These are phyloP conservation scores for Gobius niger DNA, from an alignment of 2,113 vertebrate genomes.

Conservation along the genomic window DNA sequence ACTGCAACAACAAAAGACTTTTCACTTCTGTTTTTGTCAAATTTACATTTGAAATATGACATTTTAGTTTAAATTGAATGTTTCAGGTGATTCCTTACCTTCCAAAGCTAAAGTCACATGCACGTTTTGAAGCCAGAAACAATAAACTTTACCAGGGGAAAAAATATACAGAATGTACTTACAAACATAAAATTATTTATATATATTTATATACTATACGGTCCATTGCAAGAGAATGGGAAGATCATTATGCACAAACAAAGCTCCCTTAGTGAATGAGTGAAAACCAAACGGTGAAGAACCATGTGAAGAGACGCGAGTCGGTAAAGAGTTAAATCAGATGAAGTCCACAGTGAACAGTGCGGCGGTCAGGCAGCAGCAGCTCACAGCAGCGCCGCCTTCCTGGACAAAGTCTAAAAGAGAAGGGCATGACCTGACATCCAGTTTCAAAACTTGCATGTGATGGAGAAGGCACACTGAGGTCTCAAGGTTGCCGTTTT, in stretches of 20 bases:
- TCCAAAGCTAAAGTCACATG: constrained; percentile 76
- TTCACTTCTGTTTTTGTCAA: constrained; percentile 42
- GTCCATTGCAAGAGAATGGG: constrained; percentile 83
- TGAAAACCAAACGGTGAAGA: constrained; percentile 48
- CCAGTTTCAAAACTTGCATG: constrained; percentile 90
- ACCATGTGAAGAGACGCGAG: constrained; percentile 44
- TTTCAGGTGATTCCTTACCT: constrained; percentile 62
- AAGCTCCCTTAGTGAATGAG: constrained; percentile 61
- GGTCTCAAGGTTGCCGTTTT: constrained; percentile 89
- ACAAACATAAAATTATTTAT: constrained; percentile 89
- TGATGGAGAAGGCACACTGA: constrained; percentile 88
- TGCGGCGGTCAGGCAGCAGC: constrained; percentile 38
- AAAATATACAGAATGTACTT: constrained; percentile 94
- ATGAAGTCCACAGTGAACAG: constrained; percentile 54
- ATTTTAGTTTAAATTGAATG: constrained; percentile 37
- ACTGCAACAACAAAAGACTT: constrained; percentile 65
- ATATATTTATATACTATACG: constrained; percentile 83
- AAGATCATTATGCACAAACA: constrained; percentile 78
- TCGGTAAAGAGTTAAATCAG: constrained; percentile 53
- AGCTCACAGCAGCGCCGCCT: constrained; percentile 59
- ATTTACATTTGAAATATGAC: constrained; percentile 61
- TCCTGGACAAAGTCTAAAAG: constrained; percentile 48
- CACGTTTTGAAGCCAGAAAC: constrained; percentile 83
- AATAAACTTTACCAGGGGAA: constrained; percentile 71
- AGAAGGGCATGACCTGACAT: constrained; percentile 60